Percentiles rank a stretch among this genome's conserved stretches.
phyloP scores from a whole-genome alignment of 92 coral and sea anemone genomes.

The Palythoa caribaeorum region DNA sequence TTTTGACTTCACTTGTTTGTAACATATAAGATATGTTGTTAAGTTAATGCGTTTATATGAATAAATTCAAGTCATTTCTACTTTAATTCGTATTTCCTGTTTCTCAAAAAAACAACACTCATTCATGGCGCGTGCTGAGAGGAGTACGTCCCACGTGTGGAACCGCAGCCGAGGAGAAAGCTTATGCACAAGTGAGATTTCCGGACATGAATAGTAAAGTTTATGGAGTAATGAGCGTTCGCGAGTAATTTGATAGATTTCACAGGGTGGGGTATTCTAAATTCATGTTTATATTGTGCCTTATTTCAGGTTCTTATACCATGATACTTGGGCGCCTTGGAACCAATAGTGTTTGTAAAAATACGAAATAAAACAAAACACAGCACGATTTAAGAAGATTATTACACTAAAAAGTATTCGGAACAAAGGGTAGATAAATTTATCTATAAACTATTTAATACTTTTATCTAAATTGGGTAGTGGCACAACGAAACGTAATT shows the following conservation, averaged over 20 bases:
- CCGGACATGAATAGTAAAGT: slow-evolving; percentile 45
- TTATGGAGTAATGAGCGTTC: neutral
- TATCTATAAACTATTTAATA: too few species aligned
- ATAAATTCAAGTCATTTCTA: neutral
- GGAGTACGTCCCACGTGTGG: neutral
- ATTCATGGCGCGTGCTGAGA: neutral
- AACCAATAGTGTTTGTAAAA: too few species aligned
- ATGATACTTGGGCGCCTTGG: too few species aligned
- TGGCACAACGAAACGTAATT: too few species aligned
- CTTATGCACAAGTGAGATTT: slow-evolving; percentile 22
- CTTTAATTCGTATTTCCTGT: neutral
- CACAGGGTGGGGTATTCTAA: neutral
- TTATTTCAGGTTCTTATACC: too few species aligned
- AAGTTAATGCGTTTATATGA: neutral
- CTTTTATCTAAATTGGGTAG: too few species aligned
- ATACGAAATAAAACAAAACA: too few species aligned
- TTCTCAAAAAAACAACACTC: neutral
- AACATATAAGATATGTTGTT: neutral
- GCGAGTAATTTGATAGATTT: slow-evolving; percentile 12
- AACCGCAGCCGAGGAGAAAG: neutral
- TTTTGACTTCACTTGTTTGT: neutral
- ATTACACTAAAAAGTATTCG: too few species aligned
- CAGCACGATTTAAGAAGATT: too few species aligned
- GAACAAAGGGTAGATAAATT: too few species aligned
- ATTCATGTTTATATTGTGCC: neutral